Base-by-base conservation (phyloP, 2,888 invertebrate species). In the Cylloceria caligata region DNA sequence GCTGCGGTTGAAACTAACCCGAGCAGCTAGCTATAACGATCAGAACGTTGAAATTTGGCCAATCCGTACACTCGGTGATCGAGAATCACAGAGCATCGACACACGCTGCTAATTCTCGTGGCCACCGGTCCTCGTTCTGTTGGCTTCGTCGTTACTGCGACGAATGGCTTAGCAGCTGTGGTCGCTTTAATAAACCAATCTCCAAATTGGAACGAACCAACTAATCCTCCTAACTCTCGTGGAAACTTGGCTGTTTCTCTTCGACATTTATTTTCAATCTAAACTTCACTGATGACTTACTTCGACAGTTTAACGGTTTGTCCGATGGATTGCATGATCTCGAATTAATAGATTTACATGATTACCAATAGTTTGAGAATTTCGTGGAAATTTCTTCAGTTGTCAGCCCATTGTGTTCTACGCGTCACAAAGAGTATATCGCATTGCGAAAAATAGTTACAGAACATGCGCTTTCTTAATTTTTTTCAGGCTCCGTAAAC, bases 21-120 rank as follows among this genome's bases (percentile, higher is more conserved):
- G 36, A 67, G 45, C 52, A 27, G 65, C 42, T 34, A 60, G 60
- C 47, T 11, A 30, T 39, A 68, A 68, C 76, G 45, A 68, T 68
- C 60, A 68, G 30, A 60, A 68, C 57, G 57, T 49, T 68, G 68
- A 68, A 76, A 76, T 76, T 47, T 49, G 49, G 52, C 42, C 55
- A 39, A 52, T 64, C 55, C 16, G 72, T 9, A 1, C 24, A 34
- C 47, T 49, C 36, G 57, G 47, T 27, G 76, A 68, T 68, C 47
- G 16, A 68, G 60, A 76, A 60, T 60, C 36, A 60, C 36, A 60
- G 21, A 73, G n/a, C 34, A 52, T n/a, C 27, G 16, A 13, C 55
- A 4, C 42, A 65, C 30, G 7, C 39, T 19, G 13, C 55, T 19
- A 19, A 11, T 39, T 64, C 73, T 52, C 16, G 49, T 60, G 19